Base-by-base conservation (phyloP, 2,888 invertebrate genomes). In the Lepidochrysops patricia region DNA sequence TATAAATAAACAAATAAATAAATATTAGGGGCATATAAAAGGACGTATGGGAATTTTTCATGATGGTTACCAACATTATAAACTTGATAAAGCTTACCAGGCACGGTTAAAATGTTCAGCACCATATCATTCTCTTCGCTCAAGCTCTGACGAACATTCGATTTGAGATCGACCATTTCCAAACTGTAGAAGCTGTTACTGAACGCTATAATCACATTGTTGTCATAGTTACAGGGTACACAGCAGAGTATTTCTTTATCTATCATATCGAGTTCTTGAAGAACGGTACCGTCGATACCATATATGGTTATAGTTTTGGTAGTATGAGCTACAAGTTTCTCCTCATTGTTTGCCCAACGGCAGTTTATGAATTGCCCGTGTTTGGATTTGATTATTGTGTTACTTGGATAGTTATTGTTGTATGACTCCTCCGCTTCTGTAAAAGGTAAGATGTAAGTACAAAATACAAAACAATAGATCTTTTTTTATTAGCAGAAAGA, bases 311-410 rank as follows among this genome's bases (percentile, higher is more conserved):
- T 74, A 63, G 77, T 79, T 54, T 79, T 81, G 1, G 75, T 65
- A 0, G 87, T 85, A 63, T 89, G 86, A 0, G 88, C 72, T 15
- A 89, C 74, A 0, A 89, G 67, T 0, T 72, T 75, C 12, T 85
- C 78, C 1, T 80, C 76, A 57, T 76, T 72, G 67, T 78, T 80
- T 0, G 82, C 75, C 89, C 89, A 90, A 2, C 79, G 73, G 60
- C 87, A 88, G 72, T 79, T 80, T 6, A 84, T 64, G 61, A 81
- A 79, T 0, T 77, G 74, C 0, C 83, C 82, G 2, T 75, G 62
- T 61, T 76, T 78, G 0, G 81, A 79, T 6, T 62, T 67, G 61
- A 88, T 82, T 0, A 74, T 79, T 19, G 77, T 72, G 23, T 77
- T 76, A 63, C 73, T 75, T 0, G 77, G 73, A 61, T 77, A 76